These are phyloP conservation scores for Catharus bicknelli DNA, from an alignment of 2,113 vertebrate species.

Conservation along the genomic window DNA sequence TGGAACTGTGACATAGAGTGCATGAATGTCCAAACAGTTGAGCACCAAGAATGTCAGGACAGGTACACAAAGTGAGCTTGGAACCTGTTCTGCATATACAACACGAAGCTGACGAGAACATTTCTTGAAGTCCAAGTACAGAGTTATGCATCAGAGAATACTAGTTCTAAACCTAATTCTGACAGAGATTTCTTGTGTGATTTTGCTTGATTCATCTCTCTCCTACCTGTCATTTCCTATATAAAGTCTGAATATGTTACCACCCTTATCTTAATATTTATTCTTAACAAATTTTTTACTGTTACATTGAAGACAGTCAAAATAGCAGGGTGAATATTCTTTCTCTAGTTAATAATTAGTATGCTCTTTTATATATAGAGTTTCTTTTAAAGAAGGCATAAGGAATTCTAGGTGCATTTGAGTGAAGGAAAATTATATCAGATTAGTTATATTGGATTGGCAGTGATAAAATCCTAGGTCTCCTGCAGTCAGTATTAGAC, in stretches of 20 bases:
- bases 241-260: background rate
- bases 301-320: background rate
- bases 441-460: rapidly evolving
- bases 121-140: background rate
- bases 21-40: background rate
- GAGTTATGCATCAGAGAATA: background rate
- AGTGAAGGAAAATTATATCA: rapidly evolving
- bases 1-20: background rate
- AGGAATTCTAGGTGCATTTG: rapidly evolving
- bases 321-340: background rate
- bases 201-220: rapidly evolving
- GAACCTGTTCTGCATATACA: background rate
- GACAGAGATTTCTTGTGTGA: background rate
- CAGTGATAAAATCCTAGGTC: background rate
- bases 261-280: background rate
- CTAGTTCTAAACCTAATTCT: background rate
- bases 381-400: background rate
- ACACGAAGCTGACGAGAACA: background rate
- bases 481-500: background rate
- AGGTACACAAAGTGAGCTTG: background rate
- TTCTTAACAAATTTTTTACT: background rate
- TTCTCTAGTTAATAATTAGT: background rate
- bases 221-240: background rate
- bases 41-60: background rate
- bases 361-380: background rate